Evolutionary conservation across 1,140 invertebrate species (phyloP), one percentile per base, ranked within the genome.

Genomic region (Drosophila suzukii): DNA sequence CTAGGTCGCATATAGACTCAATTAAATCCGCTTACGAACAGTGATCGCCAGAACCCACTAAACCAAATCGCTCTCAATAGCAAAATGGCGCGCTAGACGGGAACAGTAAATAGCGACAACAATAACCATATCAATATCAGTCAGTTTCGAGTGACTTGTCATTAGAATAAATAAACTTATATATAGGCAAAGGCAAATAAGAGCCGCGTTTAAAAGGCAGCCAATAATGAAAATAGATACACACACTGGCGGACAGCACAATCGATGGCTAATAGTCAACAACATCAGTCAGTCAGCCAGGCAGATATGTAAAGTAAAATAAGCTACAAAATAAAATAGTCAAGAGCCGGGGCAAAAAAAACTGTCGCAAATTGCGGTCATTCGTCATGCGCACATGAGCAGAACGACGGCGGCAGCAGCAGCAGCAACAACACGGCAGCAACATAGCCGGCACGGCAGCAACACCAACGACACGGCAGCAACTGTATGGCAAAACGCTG

Each of bases 321-420:
- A 78, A 85, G 60, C 68, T 67, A 76, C 70, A 75, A 75, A 67
- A 67, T 20, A 44, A 32, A 73, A 74, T 68, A 71, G 38, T 51
- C 60, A 65, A 61, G 36, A 65, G 65, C 60, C 50, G 32, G 59
- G 56, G 27, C n/a, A 59, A 54, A 75, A 75, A 70, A 89, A 89
- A 89, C 82, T 89, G 85, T 89, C 84, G 85, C 84, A 89, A 89
- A 91, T 91, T 91, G 84, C 89, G 89, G 89, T 91, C 88, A 91
- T 91, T 91, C 89, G 89, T 91, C 89, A 91, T 91, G 89, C 89
- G 89, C 89, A 91, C 78, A 91, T 89, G 55, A 91, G 89, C 89
- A 91, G 81, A 84, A 89, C 88, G 78, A 61, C 77, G 39, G 66
- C 71, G 30, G 46, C 63, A 55, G 20, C 20, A 20, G 20, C 20